Evolutionary conservation across 2,888 invertebrate species (phyloP), one percentile per base, ranked within the genome.

Genomic region (Sialis lutaria): DNA sequence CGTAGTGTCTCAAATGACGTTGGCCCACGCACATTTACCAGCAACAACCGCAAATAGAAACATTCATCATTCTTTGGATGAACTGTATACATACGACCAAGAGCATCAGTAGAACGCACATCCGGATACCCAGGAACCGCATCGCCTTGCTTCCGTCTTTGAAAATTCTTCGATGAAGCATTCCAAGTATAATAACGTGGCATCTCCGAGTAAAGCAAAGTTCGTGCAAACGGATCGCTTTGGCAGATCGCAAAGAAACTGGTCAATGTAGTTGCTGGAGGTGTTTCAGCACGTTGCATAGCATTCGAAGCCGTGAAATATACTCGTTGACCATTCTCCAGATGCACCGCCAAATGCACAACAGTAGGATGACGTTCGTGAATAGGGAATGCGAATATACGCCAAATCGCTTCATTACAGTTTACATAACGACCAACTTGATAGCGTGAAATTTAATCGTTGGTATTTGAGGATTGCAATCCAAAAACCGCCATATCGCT

Each of bases 141-240:
- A 40, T 48, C 41, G 13, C 57, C 56, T 54, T 52, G 55, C 46
- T 56, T 59, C 30, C 60, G 55, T 46, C 57, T 52, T 54, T 56
- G 50, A 49, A 57, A 62, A 52, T 55, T 54, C 49, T 57, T 60
- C 48, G 53, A 52, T 44, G 56, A 57, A 52, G 48, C 47, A 55
- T 60, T 59, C 57, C 56, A 59, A 45, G 58, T 61, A 45, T 50
- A 60, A 56, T 58, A 59, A 40, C 47, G 45, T 50, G 60, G 57
- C 52, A 61, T 55, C 50, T 61, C 58, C 13, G 55, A 53, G 52
- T 60, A 60, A 30, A 60, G 51, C 53, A 60, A 50, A 10, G 60
- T 59, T 56, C 52, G 48, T 47, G 56, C 55, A 50, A 57, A 57
- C 10, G 48, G 46, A 50, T 51, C 51, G 46, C 33, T 53, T 51